Evolutionary conservation across 2,888 invertebrate genomes (phyloP), one percentile per base, ranked within the genome.

Genomic region (Lepidonotus clava): DNA sequence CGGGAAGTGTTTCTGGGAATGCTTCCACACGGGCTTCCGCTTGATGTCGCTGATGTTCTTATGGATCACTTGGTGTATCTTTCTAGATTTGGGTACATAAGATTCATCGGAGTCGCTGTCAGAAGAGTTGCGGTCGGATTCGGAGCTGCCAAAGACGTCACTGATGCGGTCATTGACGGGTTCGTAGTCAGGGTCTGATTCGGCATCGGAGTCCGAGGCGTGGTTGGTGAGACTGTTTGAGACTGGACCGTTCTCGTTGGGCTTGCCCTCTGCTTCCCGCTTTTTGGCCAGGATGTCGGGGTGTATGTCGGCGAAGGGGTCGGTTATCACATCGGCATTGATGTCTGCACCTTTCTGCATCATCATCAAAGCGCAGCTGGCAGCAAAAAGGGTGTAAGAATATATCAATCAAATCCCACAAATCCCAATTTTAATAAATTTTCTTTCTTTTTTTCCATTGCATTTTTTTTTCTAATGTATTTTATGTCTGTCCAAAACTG

Each of bases 311-410:
- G 86, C 86, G 1, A 11, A 18, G 18, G 86, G 86, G 28, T 86
- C n/a, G 1, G 88, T 86, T 21, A 91, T 89, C 40, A 93, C 91
- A 40, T 91, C 91, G 21, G 90, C 91, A 40, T 91, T 91, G 14
- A 94, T 92, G 86, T 91, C 92, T 8, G 93, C 93, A 36, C 93
- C 93, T 83, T 92, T 91, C 90, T 94, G 93, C 61, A 94, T 91
- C 85, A 94, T 89, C 91, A 93, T 92, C 83, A 94, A 91, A 4
- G 94, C 94, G 92, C 93, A 94, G 87, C 94, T 94, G 36, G 8
- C 14, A n/a, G n/a, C n/a, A n/a, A n/a, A n/a, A n/a, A n/a, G n/a
- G n/a, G n/a, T n/a, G n/a, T n/a, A n/a, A n/a, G n/a, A n/a, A n/a
- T n/a, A n/a, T n/a, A n/a, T n/a, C n/a, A n/a, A n/a, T n/a, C n/a